These are phyloP conservation scores for Plodia interpunctella DNA, from an alignment of 1,140 invertebrate genomes.

Conservation along the genomic window DNA sequence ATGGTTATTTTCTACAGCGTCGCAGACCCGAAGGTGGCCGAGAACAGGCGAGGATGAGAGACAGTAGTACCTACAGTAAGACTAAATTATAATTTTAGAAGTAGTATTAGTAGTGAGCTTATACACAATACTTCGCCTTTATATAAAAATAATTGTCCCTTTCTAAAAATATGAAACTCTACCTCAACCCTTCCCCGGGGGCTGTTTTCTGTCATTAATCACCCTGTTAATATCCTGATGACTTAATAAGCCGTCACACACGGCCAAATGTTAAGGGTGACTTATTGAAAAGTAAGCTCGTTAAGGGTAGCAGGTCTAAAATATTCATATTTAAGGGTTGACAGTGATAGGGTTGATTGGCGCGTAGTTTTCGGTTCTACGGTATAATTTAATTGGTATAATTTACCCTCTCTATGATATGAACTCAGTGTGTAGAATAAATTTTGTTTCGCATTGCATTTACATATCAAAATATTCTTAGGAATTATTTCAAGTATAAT, in stretches of 20 bases:
- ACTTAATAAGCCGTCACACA: constrained; percentile 4
- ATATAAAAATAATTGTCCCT: not conserved
- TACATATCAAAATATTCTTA: no score
- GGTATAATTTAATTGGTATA: not conserved
- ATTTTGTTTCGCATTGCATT: no score
- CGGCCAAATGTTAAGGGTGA: not conserved
- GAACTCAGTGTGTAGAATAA: no score
- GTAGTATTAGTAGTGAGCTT: no score
- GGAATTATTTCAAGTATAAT: no score
- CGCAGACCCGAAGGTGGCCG: no score
- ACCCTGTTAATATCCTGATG: not conserved
- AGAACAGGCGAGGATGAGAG: no score
- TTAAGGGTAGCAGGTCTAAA: not conserved
- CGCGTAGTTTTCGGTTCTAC: not conserved
- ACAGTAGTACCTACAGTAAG: no score
- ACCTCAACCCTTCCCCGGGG: constrained; percentile 1
- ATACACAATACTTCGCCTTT: no score
- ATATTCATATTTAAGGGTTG: constrained; percentile 3
- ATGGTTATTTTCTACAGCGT: no score
- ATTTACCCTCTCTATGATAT: no score
- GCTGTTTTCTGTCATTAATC: constrained; percentile 3
- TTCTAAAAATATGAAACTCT: not conserved
- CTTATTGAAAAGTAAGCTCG: constrained; percentile 2
- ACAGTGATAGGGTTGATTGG: not conserved
- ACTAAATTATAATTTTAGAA: no score